Conservation (phyloP, 2,113 vertebrate genomes). For the Glaucomys volans region DNA sequence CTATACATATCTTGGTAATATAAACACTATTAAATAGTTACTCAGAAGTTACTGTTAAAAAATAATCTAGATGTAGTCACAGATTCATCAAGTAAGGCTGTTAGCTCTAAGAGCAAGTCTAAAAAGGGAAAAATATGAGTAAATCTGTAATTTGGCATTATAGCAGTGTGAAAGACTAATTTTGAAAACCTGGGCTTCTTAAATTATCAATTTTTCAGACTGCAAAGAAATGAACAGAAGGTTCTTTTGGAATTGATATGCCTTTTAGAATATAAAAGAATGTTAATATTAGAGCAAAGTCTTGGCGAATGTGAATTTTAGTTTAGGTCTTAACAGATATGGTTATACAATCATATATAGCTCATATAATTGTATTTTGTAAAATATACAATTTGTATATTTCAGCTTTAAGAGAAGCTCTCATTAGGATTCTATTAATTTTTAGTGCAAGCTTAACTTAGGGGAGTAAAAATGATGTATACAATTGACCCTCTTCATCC, state of each 20-base stretch:
- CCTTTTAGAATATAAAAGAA: background rate
- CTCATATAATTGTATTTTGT: too few species aligned
- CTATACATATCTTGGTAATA: background rate
- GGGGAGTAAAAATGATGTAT: background rate
- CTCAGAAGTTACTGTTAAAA: background rate
- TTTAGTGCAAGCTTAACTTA: background rate
- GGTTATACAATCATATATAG: background rate
- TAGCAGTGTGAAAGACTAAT: background rate
- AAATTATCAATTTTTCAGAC: background rate
- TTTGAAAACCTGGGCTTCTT: background rate
- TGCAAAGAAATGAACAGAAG: background rate
- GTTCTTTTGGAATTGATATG: background rate
- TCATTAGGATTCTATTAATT: background rate
- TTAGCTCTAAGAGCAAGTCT: background rate
- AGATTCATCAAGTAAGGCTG: background rate
- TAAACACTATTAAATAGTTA: background rate
- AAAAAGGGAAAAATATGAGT: background rate
- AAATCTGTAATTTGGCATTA: background rate
- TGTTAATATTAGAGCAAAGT: background rate
- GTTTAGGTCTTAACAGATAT: background rate
- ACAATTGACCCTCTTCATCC: background rate
- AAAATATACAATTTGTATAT: background rate
- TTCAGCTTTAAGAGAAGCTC: background rate
- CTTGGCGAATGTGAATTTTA: background rate
- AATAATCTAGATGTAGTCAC: background rate